A percentile compares a stretch with the other conserved stretches of the same genome.
phyloP scores from a whole-genome alignment of 1,140 invertebrate species.

The Drosophila bifasciata region DNA sequence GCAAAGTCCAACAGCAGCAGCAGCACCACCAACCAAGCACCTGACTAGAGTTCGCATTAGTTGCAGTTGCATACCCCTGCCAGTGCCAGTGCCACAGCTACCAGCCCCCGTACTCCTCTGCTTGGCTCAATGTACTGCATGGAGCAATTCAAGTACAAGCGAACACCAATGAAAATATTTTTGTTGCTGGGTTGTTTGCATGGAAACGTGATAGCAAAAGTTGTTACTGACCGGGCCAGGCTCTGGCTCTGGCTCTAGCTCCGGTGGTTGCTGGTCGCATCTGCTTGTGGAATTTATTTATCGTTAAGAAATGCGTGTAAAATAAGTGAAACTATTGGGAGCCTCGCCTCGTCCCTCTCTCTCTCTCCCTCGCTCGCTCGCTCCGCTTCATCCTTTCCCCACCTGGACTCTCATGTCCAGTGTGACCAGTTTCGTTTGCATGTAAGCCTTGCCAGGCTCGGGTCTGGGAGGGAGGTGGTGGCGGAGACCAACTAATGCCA shows the following conservation, averaged over 20 bases:
- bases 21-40: conserved; percentile 24
- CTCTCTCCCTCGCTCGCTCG: no score
- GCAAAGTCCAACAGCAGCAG: conserved; percentile 37
- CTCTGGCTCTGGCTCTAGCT: conserved; percentile 13
- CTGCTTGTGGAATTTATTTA: conserved; percentile 81
- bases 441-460: conserved; percentile 5
- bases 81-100: conserved; percentile 1
- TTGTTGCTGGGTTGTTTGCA: conserved; percentile 63
- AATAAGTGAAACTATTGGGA: conserved; percentile 81
- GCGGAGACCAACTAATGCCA: conserved; percentile 61
- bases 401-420: conserved; percentile 28
- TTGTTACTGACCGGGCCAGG: conserved; percentile 62
- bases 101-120: conserved; percentile 10
- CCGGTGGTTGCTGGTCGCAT: conserved; percentile 53
- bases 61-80: conserved; percentile 25
- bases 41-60: conserved; percentile 41
- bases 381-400: conserved; percentile 12
- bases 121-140: conserved; percentile 4
- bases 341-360: conserved; percentile 29
- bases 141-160: conserved; percentile 71
- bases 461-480: background rate
- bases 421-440: conserved; percentile 68
- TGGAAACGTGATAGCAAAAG: conserved; percentile 81
- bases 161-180: conserved; percentile 66
- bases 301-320: conserved; percentile 81